A percentile compares a stretch with the other conserved stretches of the same genome.
Conservation (phyloP, 2,888 invertebrate genomes). For the Acleris literana region DNA sequence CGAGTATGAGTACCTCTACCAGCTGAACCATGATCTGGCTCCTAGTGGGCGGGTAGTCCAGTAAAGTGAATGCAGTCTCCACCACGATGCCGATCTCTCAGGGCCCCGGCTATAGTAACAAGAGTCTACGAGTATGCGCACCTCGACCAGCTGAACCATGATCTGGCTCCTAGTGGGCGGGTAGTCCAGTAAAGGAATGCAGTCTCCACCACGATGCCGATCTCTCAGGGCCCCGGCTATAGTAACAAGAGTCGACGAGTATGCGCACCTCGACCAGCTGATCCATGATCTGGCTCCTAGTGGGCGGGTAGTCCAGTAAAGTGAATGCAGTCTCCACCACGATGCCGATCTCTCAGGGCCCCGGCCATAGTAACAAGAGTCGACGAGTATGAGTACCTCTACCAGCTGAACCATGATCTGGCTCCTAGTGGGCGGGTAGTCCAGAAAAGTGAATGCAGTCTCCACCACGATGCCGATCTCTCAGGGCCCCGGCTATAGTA, state of each 20-base stretch:
- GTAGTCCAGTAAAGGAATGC: constrained; percentile 94
- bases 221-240: constrained; percentile 37
- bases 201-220: constrained; percentile 85
- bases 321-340: constrained; percentile 88
- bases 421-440: constrained; percentile 91
- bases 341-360: constrained; percentile 86
- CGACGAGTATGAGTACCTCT: constrained; percentile 82
- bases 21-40: constrained; percentile 93
- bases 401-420: constrained; percentile 93
- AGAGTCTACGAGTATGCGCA: constrained; percentile 47
- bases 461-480: constrained; percentile 68
- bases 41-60: constrained; percentile 93
- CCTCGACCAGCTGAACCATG: constrained; percentile 94
- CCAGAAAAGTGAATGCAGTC: constrained; percentile 91
- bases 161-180: constrained; percentile 90
- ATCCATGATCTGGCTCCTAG: constrained; percentile 91
- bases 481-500: constrained; percentile 37
- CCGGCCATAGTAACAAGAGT: constrained; percentile 50
- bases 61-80: constrained; percentile 87
- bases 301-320: constrained; percentile 92
- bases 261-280: constrained; percentile 90
- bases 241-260: too few species aligned
- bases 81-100: constrained; percentile 79
- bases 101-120: too few species aligned
- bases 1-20: constrained; percentile 85